phyloP scores from a whole-genome alignment of 2,888 invertebrate genomes.

The Pachliopta kotzebuea region DNA sequence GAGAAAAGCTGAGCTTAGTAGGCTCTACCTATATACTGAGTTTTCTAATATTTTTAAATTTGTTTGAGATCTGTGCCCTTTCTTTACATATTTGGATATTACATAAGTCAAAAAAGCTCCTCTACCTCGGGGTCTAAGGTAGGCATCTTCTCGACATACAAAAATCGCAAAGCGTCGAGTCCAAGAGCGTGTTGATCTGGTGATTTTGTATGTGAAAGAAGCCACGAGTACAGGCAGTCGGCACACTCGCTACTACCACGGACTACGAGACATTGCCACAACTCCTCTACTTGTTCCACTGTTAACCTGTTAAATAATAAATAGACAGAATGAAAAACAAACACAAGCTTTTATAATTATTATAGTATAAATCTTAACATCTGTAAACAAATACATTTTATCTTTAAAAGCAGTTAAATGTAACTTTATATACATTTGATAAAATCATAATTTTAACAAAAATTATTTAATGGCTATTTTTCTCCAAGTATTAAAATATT shows the following conservation, averaged over 20 bases:
- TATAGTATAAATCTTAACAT: neutral
- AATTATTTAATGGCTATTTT: too few relatives aligned
- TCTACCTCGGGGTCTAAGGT: conserved; percentile 89
- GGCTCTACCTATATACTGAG: too few relatives aligned
- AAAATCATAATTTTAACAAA: too few relatives aligned
- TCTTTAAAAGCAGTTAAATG: too few relatives aligned
- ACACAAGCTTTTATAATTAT: neutral
- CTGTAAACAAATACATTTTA: too few relatives aligned
- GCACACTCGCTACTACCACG: conserved; percentile 88
- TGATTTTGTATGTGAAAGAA: conserved; percentile 94
- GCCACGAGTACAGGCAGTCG: conserved; percentile 96
- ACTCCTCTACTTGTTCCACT: conserved; percentile 92
- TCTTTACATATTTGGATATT: too few relatives aligned
- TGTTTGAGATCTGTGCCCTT: too few relatives aligned
- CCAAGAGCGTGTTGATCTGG: conserved; percentile 96
- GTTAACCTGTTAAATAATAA: conserved; percentile 78
- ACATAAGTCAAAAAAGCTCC: conserved; percentile 6
- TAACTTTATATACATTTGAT: too few relatives aligned
- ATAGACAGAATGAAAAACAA: neutral
- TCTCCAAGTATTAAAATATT: too few relatives aligned
- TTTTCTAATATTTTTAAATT: too few relatives aligned
- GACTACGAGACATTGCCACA: conserved; percentile 95
- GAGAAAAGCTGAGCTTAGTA: too few relatives aligned
- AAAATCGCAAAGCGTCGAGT: conserved; percentile 91
- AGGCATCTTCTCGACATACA: conserved; percentile 94